Conservation (phyloP, 2,888 invertebrate genomes). For the Epinotia ramella region DNA sequence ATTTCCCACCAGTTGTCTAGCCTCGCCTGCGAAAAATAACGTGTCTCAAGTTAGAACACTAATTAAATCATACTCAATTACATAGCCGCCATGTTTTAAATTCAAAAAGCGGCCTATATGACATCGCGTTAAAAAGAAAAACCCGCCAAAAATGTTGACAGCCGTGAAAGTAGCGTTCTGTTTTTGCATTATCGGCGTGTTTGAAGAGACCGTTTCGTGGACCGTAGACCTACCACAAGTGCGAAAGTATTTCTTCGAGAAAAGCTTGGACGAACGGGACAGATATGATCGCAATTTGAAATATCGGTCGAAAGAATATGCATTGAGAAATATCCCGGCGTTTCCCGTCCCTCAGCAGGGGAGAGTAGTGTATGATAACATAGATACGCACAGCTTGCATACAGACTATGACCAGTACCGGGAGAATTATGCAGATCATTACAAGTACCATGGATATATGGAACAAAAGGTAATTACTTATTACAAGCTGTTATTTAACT, state of each 20-base stretch:
- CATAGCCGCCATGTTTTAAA: background rate
- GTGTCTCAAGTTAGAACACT: conserved; percentile 47
- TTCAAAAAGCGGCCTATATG: background rate
- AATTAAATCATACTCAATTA: conserved; percentile 1
- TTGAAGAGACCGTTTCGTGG: conserved; percentile 66
- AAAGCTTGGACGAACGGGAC: conserved; percentile 48
- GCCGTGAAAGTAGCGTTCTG: conserved; percentile 49
- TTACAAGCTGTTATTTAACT: too few species aligned
- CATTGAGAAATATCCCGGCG: background rate
- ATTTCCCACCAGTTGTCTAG: conserved; percentile 50
- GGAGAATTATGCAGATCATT: conserved; percentile 61
- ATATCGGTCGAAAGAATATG: background rate
- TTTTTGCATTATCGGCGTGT: conserved; percentile 51
- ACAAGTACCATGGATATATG: conserved; percentile 66
- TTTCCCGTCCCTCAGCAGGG: background rate
- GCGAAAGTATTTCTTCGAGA: conserved; percentile 63
- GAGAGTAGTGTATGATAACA: conserved; percentile 56
- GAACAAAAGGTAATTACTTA: conserved; percentile 68
- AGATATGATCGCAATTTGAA: background rate
- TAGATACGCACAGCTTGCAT: conserved; percentile 60
- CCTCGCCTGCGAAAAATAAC: conserved; percentile 53
- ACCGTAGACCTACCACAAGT: conserved; percentile 73
- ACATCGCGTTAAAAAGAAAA: background rate
- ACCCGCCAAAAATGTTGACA: conserved; percentile 41
- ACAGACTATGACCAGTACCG: conserved; percentile 53